Percentiles rank a stretch among this genome's conserved stretches.
phyloP scores from a whole-genome alignment of 2,888 invertebrate species.

The Nysson spinosus region DNA sequence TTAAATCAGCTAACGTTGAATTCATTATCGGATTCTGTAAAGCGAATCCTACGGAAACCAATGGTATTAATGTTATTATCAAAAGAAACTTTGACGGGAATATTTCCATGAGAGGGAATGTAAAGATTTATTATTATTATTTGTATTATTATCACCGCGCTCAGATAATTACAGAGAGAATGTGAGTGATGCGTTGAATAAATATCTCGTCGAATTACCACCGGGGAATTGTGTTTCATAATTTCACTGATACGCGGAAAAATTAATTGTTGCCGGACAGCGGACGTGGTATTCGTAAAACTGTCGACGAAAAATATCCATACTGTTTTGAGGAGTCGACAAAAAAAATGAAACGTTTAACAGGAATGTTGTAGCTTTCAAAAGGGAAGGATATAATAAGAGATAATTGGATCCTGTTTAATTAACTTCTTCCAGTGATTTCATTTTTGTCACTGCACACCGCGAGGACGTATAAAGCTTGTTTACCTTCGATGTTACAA shows the following conservation, averaged over 20 bases:
- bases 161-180: conserved; percentile 6
- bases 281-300: conserved; percentile 4
- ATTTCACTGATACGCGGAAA: conserved; percentile 39
- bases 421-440: conserved; percentile 37
- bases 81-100: too few species aligned
- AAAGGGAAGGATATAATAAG: conserved; percentile 36
- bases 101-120: too few species aligned
- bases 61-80: too few species aligned
- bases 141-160: neutral
- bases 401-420: conserved; percentile 46
- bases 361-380: conserved; percentile 10
- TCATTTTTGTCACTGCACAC: conserved; percentile 6
- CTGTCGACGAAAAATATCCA: conserved; percentile 11
- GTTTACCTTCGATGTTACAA: conserved; percentile 1
- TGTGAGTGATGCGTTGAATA: conserved; percentile 20
- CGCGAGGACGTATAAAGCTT: neutral
- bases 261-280: conserved; percentile 33
- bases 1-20: too few species aligned
- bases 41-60: too few species aligned
- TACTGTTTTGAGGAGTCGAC: conserved; percentile 14
- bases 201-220: conserved; percentile 39
- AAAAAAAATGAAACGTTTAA: conserved; percentile 17
- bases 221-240: conserved; percentile 21
- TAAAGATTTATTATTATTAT: too few species aligned
- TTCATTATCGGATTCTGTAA: too few species aligned